Conservation (phyloP, 2,113 vertebrate species). For the Takifugu bimaculatus region DNA sequence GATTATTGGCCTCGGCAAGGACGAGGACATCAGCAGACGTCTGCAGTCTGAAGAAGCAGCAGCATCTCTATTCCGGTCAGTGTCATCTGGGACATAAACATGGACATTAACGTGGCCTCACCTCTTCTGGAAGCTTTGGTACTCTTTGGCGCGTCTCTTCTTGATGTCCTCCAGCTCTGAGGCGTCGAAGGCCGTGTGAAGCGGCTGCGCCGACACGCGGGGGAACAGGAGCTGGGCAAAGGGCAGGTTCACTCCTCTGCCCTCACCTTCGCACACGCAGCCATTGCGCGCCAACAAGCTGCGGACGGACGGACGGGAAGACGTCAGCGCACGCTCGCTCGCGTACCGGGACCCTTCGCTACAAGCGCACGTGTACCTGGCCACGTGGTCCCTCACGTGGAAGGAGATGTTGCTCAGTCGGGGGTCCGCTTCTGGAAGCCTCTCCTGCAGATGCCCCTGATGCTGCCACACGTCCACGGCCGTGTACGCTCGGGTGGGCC, state of each 20-base stretch:
- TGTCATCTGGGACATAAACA: background rate
- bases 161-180: conserved; percentile 74
- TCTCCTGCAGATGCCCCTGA: conserved; percentile 54
- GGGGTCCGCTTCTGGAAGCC: conserved; percentile 50
- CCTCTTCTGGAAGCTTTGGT: conserved; percentile 78
- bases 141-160: conserved; percentile 77
- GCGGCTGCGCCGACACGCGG: conserved; percentile 69
- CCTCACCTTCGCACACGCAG: conserved; percentile 80
- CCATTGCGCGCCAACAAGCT: conserved; percentile 81
- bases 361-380: conserved; percentile 45
- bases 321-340: no score
- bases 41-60: conserved; percentile 64
- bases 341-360: no score
- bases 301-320: conserved; percentile 5
- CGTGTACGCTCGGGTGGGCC: conserved; percentile 54
- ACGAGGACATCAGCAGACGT: conserved; percentile 79
- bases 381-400: conserved; percentile 57
- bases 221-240: conserved; percentile 77
- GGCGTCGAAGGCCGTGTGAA: conserved; percentile 74
- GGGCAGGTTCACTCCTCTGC: conserved; percentile 70
- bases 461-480: conserved; percentile 65
- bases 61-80: background rate
- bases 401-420: conserved; percentile 62
- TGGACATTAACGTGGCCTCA: conserved; percentile 26
- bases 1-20: conserved; percentile 84